These are phyloP conservation scores for mouse (Mus musculus) DNA, from an alignment of 2,113 vertebrate genomes.

Conservation along the genomic window DNA sequence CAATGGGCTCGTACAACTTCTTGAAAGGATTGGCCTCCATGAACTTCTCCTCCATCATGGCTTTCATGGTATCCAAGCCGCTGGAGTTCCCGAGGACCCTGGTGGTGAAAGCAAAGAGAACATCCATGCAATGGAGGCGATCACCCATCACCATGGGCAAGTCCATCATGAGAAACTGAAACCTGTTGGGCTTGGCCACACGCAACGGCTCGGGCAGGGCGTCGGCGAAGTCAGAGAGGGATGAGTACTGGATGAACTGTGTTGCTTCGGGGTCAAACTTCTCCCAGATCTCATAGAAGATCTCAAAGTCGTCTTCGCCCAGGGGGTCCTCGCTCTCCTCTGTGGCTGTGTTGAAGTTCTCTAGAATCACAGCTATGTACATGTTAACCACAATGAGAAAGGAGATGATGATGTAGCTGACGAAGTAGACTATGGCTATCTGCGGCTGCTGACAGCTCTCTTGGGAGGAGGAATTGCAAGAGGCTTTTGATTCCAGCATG, in stretches of 20 bases:
- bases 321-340: constrained; percentile 97
- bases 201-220: constrained; percentile 93
- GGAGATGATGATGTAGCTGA: constrained; percentile 97
- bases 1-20: constrained; percentile 93
- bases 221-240: constrained; percentile 94
- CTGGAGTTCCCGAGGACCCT: constrained; percentile 94
- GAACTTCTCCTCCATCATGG: constrained; percentile 96
- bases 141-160: constrained; percentile 97
- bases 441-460: constrained; percentile 84
- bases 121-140: constrained; percentile 97
- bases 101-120: constrained; percentile 97
- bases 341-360: constrained; percentile 97
- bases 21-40: constrained; percentile 90
- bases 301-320: constrained; percentile 97
- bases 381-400: constrained; percentile 99
- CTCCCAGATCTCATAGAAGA: constrained; percentile 99
- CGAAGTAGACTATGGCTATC: constrained; percentile 94
- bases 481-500: constrained; percentile 85
- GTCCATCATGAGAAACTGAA: constrained; percentile 95
- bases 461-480: constrained; percentile 73
- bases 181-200: constrained; percentile 94
- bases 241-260: constrained; percentile 95
- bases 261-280: constrained; percentile 96
- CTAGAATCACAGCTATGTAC: constrained; percentile 98
- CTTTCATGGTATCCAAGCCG: constrained; percentile 92